Conservation (phyloP, 2,888 invertebrate species). For the Scaptomyza parva region DNA sequence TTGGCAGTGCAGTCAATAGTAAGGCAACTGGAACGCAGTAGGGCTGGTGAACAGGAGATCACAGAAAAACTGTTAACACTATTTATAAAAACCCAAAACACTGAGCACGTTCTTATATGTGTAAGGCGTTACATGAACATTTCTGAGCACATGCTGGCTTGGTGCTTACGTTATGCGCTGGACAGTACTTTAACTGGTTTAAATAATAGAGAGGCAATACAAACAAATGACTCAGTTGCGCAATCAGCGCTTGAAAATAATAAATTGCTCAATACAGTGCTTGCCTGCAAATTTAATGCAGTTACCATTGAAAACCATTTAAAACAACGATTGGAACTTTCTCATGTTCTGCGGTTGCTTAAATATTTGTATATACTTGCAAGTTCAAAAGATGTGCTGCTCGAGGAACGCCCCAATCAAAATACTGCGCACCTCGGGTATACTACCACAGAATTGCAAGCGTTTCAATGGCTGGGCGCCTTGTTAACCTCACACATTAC, state of each 20-base stretch:
- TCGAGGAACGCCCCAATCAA: constrained; percentile 71
- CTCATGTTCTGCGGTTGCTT: constrained; percentile 72
- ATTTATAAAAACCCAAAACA: constrained; percentile 84
- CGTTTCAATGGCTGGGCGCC: constrained; percentile 87
- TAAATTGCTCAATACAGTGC: constrained; percentile 76
- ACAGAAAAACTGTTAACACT: constrained; percentile 85
- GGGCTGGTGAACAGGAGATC: constrained; percentile 86
- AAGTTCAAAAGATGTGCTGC: constrained; percentile 25
- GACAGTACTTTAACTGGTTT: constrained; percentile 40
- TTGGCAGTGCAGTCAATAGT: constrained; percentile 79
- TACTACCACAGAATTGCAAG: constrained; percentile 84
- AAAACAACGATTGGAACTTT: constrained; percentile 71
- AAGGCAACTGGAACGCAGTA: constrained; percentile 83
- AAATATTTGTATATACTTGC: constrained; percentile 78
- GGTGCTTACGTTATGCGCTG: constrained; percentile 85
- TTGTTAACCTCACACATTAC: constrained; percentile 88
- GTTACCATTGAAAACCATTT: constrained; percentile 68
- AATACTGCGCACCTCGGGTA: constrained; percentile 46
- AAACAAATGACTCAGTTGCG: constrained; percentile 19
- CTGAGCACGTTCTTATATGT: constrained; percentile 85
- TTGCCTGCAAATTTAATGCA: constrained; percentile 80
- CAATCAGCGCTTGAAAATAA: constrained; percentile 6
- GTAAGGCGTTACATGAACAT: constrained; percentile 85
- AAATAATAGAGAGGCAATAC: constrained; percentile 44
- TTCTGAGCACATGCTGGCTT: constrained; percentile 85